Percentiles rank a stretch among this genome's conserved stretches.
Conservation (phyloP, 1,140 invertebrate species). For the Ostrea denselamellosa region DNA sequence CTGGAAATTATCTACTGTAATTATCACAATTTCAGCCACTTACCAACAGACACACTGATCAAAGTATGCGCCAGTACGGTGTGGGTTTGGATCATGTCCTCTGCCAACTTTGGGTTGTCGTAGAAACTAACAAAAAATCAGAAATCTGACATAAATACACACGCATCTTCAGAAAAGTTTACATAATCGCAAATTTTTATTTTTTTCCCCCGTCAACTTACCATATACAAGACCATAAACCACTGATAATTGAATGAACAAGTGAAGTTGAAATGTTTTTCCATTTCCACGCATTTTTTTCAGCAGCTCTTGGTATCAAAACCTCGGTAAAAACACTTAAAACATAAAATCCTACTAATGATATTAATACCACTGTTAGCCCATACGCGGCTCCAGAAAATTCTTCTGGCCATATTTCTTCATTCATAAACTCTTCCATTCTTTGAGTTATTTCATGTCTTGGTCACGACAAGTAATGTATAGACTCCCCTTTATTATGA, state of each 20-base stretch:
- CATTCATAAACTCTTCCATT: slow-evolving; percentile 47
- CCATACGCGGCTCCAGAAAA: slow-evolving; percentile 50
- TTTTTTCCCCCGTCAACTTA: slow-evolving; percentile 63
- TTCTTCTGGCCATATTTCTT: slow-evolving; percentile 61
- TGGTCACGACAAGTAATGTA: neutral
- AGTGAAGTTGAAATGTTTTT: slow-evolving; percentile 79
- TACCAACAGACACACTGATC: slow-evolving; percentile 66
- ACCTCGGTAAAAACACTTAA: slow-evolving; percentile 42
- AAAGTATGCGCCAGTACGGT: slow-evolving; percentile 59
- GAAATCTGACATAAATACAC: slow-evolving; percentile 12
- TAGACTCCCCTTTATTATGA: neutral
- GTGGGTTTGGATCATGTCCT: slow-evolving; percentile 67
- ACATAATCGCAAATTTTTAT: neutral
- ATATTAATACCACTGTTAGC: slow-evolving; percentile 51
- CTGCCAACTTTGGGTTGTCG: slow-evolving; percentile 66
- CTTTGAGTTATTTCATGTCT: neutral
- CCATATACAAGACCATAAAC: slow-evolving; percentile 74
- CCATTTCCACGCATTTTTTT: slow-evolving; percentile 78
- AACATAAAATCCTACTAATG: slow-evolving; percentile 59
- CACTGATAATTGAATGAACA: slow-evolving; percentile 79
- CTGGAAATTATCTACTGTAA: neutral
- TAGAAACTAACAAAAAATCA: slow-evolving; percentile 63
- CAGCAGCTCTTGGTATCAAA: slow-evolving; percentile 52
- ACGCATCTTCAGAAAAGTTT: neutral
- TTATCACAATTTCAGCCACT: slow-evolving; percentile 46